These are phyloP conservation scores for Eutolmus rufibarbis DNA, from an alignment of 2,888 invertebrate species.

Conservation along the genomic window DNA sequence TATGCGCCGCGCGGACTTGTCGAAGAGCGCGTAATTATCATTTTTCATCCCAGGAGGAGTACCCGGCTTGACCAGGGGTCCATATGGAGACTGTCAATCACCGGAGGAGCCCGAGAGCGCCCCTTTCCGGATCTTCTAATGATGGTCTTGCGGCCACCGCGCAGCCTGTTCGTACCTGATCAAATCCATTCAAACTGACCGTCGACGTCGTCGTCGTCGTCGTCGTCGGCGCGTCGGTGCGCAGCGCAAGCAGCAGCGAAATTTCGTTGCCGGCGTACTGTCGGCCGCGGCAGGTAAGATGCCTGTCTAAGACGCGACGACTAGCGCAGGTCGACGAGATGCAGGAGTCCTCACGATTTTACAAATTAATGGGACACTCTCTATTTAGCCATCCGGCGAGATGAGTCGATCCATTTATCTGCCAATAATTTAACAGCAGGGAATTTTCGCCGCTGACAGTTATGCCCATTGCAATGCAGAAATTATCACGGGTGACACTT, in stretches of 20 bases:
- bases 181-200: slow-evolving; percentile 24
- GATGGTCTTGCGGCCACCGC: slow-evolving; percentile 4
- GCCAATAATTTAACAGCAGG: slow-evolving; percentile 40
- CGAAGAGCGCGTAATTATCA: slow-evolving; percentile 30
- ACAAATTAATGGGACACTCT: slow-evolving; percentile 39
- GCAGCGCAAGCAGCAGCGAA: neutral
- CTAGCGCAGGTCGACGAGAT: neutral
- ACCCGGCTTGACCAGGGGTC: neutral
- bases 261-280: slow-evolving; percentile 11
- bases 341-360: slow-evolving; percentile 35
- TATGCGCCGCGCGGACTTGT: slow-evolving; percentile 7
- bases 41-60: slow-evolving; percentile 31
- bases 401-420: slow-evolving; percentile 40
- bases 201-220: neutral
- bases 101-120: neutral
- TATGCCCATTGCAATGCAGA: slow-evolving; percentile 37
- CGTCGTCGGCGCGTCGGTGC: neutral
- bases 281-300: neutral
- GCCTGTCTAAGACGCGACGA: neutral
- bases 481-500: slow-evolving; percentile 38
- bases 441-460: slow-evolving; percentile 29
- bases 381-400: slow-evolving; percentile 28
- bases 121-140: slow-evolving; percentile 40
- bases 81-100: slow-evolving; percentile 35
- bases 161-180: neutral